phyloP scores from a whole-genome alignment of 2,888 invertebrate species.

The Alsophila aescularia region DNA sequence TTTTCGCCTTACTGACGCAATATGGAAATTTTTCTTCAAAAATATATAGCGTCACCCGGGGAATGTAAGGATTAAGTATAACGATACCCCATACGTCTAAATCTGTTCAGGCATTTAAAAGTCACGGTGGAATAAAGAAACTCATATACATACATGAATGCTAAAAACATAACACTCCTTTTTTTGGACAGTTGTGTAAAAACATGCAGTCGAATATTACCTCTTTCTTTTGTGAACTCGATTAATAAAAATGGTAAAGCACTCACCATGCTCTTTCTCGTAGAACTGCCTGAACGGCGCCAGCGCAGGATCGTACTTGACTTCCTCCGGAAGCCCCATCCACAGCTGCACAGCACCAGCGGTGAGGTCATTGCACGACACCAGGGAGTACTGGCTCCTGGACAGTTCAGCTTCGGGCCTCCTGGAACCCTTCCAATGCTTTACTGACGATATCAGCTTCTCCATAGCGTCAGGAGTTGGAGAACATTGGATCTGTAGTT shows the following conservation, averaged over 20 bases:
- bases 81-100: no score
- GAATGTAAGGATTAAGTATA: no score
- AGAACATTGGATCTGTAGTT: conserved; percentile 1
- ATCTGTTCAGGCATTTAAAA: no score
- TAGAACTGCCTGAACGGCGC: conserved; percentile 83
- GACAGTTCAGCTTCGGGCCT: conserved; percentile 74
- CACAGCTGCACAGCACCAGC: conserved; percentile 86
- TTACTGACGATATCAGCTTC: conserved; percentile 57
- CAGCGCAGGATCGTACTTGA: conserved; percentile 87
- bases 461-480: conserved; percentile 48
- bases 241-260: not conserved
- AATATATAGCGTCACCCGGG: no score
- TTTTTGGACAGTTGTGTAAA: no score
- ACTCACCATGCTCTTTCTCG: conserved; percentile 77
- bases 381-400: conserved; percentile 75
- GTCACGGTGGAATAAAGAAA: no score
- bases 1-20: no score
- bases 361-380: conserved; percentile 81
- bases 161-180: no score
- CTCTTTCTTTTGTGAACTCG: no score
- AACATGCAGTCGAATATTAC: no score
- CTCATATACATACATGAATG: no score
- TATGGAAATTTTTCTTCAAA: no score
- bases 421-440: conserved; percentile 62
- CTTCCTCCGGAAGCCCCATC: conserved; percentile 86